phyloP scores from a whole-genome alignment of 1,140 invertebrate genomes.

The Papilio polytes region DNA sequence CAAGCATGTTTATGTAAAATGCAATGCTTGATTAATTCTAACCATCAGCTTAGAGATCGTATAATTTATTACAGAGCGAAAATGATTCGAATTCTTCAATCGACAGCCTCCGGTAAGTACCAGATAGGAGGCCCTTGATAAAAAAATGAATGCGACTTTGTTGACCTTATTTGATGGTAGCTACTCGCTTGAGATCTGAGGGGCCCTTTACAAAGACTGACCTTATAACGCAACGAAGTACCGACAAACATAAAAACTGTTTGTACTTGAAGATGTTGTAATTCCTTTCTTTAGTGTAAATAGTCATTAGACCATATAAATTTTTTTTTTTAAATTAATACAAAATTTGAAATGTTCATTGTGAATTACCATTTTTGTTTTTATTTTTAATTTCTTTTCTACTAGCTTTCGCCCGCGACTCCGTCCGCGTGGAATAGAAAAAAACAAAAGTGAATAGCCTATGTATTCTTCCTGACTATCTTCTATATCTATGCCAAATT shows the following conservation, averaged over 20 bases:
- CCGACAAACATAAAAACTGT: background rate
- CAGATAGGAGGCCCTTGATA: background rate
- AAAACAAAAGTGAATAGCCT: no score
- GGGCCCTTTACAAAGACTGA: constrained; percentile 18
- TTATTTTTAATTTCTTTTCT: no score
- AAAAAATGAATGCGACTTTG: background rate
- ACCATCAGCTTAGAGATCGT: background rate
- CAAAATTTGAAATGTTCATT: no score
- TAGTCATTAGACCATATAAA: no score
- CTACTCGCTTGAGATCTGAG: constrained; percentile 13
- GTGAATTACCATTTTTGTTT: no score
- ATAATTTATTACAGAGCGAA: background rate
- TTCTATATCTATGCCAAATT: no score
- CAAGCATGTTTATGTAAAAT: background rate
- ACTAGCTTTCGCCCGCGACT: no score
- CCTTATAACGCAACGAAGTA: background rate
- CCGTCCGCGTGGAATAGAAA: no score
- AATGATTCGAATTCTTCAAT: background rate
- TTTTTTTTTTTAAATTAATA: no score
- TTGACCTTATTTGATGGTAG: constrained; percentile 11
- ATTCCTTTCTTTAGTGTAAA: background rate
- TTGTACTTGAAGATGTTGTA: background rate
- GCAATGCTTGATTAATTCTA: background rate
- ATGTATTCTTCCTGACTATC: no score
- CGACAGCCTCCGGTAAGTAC: background rate